Conservation (phyloP, 2,113 vertebrate species). For the Phalacrocorax aristotelis region DNA sequence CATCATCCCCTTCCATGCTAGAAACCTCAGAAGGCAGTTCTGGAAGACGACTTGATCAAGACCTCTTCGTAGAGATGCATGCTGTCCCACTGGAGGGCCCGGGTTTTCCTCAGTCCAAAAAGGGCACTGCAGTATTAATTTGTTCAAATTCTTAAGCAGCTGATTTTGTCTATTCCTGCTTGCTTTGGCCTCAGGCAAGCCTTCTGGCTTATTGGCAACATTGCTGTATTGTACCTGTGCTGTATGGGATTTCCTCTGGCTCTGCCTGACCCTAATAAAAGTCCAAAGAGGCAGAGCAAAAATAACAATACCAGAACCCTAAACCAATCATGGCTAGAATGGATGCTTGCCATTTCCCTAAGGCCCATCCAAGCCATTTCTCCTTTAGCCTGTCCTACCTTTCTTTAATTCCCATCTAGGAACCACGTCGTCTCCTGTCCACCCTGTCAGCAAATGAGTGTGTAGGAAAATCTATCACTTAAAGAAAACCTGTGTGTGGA, state of each 20-base stretch:
- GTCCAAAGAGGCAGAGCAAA: background rate
- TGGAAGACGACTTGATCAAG: background rate
- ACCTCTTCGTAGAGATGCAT: background rate
- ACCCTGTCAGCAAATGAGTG: background rate
- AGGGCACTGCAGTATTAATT: background rate
- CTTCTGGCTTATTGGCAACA: background rate
- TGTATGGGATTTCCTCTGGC: conserved; percentile 34
- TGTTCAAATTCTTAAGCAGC: conserved; percentile 1
- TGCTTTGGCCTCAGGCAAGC: conserved; percentile 21
- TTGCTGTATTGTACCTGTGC: background rate
- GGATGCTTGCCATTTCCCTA: background rate
- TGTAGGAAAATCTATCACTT: background rate
- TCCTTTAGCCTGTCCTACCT: background rate
- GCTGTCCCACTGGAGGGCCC: background rate
- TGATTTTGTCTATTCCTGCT: background rate
- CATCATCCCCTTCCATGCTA: background rate
- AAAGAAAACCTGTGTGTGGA: background rate
- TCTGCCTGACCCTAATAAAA: conserved; percentile 17
- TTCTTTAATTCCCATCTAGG: background rate
- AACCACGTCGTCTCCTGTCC: background rate
- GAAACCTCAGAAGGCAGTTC: background rate
- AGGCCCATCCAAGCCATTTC: background rate
- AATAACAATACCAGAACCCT: conserved; percentile 26
- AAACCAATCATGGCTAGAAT: conserved; percentile 9
- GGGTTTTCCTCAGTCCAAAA: background rate